Conservation (phyloP, 2,113 vertebrate species). For the Prunella fulvescens region DNA sequence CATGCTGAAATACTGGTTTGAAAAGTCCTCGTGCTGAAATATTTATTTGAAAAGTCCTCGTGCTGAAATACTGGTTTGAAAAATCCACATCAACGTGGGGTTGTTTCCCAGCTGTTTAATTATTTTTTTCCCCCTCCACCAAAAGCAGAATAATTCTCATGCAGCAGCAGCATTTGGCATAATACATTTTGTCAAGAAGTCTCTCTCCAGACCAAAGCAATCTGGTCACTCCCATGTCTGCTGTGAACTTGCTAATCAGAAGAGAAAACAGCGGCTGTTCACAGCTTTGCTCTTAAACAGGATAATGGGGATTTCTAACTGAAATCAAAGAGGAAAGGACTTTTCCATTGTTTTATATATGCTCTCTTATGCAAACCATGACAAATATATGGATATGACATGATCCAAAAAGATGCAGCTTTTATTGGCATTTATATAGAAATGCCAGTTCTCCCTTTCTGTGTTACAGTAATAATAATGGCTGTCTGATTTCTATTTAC, state of each 20-base stretch:
- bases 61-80: neutral
- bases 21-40: neutral
- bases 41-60: neutral
- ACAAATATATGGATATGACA: neutral
- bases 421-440: neutral
- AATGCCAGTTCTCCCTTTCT: neutral
- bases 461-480: neutral
- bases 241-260: neutral
- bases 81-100: fast-evolving
- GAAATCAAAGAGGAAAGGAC: neutral
- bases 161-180: neutral
- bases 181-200: neutral
- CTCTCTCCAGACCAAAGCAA: neutral
- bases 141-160: neutral
- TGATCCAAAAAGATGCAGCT: neutral
- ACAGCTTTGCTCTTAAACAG: neutral
- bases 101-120: neutral
- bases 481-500: neutral
- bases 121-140: neutral
- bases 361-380: neutral
- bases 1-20: neutral
- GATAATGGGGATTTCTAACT: neutral
- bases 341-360: neutral
- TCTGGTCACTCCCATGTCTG: neutral
- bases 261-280: neutral